These are phyloP conservation scores for Monopis laevigella DNA, from an alignment of 2,888 invertebrate genomes.

Conservation along the genomic window DNA sequence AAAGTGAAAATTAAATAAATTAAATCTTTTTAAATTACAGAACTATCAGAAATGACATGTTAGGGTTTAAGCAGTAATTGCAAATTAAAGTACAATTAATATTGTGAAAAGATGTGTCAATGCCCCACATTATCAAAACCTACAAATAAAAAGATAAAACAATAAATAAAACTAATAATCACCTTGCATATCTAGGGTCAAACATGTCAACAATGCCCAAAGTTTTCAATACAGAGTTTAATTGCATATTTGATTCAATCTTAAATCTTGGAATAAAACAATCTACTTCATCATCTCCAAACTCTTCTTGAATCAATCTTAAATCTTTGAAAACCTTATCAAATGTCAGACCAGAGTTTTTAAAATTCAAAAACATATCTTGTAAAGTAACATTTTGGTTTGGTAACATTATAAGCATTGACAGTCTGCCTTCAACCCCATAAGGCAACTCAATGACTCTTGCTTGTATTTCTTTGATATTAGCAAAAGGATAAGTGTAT, in stretches of 20 bases:
- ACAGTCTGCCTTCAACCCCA: conserved; percentile 58
- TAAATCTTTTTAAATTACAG: too few species aligned
- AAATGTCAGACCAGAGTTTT: conserved; percentile 38
- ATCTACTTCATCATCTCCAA: conserved; percentile 70
- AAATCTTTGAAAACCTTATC: conserved; percentile 60
- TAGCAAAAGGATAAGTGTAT: conserved; percentile 66
- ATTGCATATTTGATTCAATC: conserved; percentile 63
- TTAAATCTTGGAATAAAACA: conserved; percentile 72
- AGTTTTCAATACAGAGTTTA: conserved; percentile 57
- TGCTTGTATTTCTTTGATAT: conserved; percentile 63
- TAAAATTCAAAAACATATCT: conserved; percentile 62
- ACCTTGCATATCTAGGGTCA: conserved; percentile 33
- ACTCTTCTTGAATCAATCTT: conserved; percentile 51
- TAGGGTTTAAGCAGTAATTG: too few species aligned
- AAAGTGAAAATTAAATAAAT: too few species aligned
- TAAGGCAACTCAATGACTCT: conserved; percentile 76
- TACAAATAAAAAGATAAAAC: not conserved
- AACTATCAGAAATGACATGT: too few species aligned
- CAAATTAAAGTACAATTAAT: too few species aligned
- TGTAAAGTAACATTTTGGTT: conserved; percentile 58
- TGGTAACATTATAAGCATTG: conserved; percentile 75
- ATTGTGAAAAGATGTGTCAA: too few species aligned
- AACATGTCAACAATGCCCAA: conserved; percentile 68
- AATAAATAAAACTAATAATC: not conserved
- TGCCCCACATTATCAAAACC: too few species aligned